Evolutionary conservation across 2,888 invertebrate species (phyloP).

Genomic region (Agrypnus murinus): DNA sequence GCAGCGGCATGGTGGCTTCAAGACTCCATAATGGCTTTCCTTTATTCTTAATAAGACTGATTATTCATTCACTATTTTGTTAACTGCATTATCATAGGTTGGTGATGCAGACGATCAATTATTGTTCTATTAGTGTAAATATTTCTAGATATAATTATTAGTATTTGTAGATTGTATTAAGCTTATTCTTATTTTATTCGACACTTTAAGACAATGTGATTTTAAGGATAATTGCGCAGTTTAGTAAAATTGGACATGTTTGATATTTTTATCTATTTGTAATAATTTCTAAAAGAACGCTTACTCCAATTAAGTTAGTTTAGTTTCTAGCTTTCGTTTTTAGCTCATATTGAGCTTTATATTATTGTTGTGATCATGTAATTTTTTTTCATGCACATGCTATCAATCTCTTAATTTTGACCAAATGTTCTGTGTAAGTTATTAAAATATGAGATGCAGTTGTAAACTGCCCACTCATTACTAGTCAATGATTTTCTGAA

Average conservation of each 20-base stretch:
- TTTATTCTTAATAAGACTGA: conserved; percentile 68
- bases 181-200: conserved; percentile 38
- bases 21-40: conserved; percentile 42
- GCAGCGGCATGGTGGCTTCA: conserved; percentile 43
- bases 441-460: conserved; percentile 28
- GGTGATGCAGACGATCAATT: conserved; percentile 46
- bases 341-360: conserved; percentile 59
- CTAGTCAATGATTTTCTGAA: conserved; percentile 47
- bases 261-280: conserved; percentile 53
- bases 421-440: conserved; percentile 48
- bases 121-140: conserved; percentile 59
- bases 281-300: conserved; percentile 50
- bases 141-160: conserved; percentile 49
- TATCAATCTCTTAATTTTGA: conserved; percentile 56
- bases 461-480: conserved; percentile 32
- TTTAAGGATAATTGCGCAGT: conserved; percentile 53
- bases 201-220: conserved; percentile 58
- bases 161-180: conserved; percentile 42
- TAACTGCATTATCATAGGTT: conserved; percentile 48
- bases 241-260: conserved; percentile 44
- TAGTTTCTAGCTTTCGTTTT: conserved; percentile 47
- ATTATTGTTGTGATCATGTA: conserved; percentile 61
- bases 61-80: conserved; percentile 57
- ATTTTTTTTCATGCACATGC: conserved; percentile 54
- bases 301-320: conserved; percentile 50